Evolutionary conservation across 2,888 invertebrate species (phyloP), one percentile per base, ranked within the genome.

Genomic region (Drosophila peninsularis): DNA sequence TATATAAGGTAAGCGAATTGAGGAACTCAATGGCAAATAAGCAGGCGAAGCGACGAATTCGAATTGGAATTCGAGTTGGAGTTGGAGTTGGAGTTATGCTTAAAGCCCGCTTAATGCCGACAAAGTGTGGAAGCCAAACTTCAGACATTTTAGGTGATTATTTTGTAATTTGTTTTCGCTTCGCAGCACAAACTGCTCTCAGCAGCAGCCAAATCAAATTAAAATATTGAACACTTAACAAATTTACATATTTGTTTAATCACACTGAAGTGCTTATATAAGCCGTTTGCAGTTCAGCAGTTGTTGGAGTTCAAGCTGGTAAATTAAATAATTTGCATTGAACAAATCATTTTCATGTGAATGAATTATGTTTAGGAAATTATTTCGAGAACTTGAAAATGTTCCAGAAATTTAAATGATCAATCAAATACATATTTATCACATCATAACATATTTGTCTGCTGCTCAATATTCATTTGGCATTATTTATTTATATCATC

Each of bases 91-190:
- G 41, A 50, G 21, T 6, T 19, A n/a, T 65, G 62, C 45, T 65
- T 57, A 78, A 72, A 67, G 69, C 45, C 45, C 49, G 49, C 50
- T 60, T 60, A 68, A 50, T 47, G 50, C 52, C 32, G 36, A 24
- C 53, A 49, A 58, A 49, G 44, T 63, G 68, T 37, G 49, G 70
- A 30, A 71, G 53, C 64, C 66, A 54, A 83, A 57, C 85, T 61
- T 53, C 34, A 41, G 32, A 17, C 57, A 58, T 62, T 78, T 62
- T 42, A 67, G 68, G 60, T 77, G 66, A 73, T 85, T 69, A 60
- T 82, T 73, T 65, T 45, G 56, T 62, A 58, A 75, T 57, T 54
- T 68, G 62, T 63, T 66, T 78, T 60, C 36, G 47, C 36, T 24
- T 62, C 37, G 52, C 39, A 57, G 58, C 56, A 55, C 65, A 39